Conservation (phyloP, 1,140 invertebrate genomes). For the Drosophila seguyi region DNA sequence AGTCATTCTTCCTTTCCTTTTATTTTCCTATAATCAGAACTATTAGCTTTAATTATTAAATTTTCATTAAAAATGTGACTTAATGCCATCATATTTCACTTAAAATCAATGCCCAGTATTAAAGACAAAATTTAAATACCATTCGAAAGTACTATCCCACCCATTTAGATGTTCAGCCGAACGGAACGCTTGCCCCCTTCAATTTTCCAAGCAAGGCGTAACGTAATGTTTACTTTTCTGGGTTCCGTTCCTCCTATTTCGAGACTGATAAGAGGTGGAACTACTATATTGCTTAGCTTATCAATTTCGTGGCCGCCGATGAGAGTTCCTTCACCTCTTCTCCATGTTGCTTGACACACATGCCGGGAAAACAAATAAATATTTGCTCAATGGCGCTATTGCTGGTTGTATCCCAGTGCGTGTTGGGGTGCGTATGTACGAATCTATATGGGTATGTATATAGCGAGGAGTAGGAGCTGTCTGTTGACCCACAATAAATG, state of each 20-base stretch:
- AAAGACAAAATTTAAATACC: conserved; percentile 2
- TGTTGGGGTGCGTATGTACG: background rate
- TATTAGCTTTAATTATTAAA: too few relatives aligned
- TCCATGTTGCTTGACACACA: conserved; percentile 38
- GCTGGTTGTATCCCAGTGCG: conserved; percentile 17
- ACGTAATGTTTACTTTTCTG: conserved; percentile 20
- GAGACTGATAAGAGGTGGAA: conserved; percentile 44
- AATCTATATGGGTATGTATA: background rate
- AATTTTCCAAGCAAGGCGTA: conserved; percentile 21
- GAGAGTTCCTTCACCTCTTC: conserved; percentile 53
- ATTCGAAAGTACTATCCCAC: conserved; percentile 30
- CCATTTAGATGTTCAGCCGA: conserved; percentile 23
- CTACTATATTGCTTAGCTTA: conserved; percentile 42
- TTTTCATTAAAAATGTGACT: too few relatives aligned
- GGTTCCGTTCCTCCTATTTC: conserved; percentile 13
- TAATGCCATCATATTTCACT: conserved; percentile 3
- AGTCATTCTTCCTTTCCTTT: background rate
- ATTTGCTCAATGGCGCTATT: conserved; percentile 52
- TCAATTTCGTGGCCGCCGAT: conserved; percentile 42
- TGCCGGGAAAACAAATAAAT: conserved; percentile 46
- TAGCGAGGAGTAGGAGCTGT: conserved; percentile 12
- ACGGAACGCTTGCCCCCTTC: conserved; percentile 23
- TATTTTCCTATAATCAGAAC: background rate
- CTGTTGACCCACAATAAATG: conserved; percentile 64
- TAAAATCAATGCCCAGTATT: conserved; percentile 5